Base-by-base conservation (phyloP, 2,888 invertebrate species). In the Thera obeliscata region DNA sequence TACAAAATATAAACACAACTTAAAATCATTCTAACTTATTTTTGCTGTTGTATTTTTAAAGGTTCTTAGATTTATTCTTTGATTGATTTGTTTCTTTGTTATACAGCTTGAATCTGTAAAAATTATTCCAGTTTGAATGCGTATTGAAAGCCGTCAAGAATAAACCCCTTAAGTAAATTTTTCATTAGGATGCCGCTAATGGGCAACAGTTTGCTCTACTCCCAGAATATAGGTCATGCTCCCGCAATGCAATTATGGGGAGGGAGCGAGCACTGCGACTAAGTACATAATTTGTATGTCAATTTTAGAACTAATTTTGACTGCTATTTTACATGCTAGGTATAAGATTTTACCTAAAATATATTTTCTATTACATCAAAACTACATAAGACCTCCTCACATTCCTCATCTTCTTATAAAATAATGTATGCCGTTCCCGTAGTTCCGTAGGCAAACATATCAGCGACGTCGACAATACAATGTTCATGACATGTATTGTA, bases 201-300 rank as follows among this genome's bases (percentile, higher is more conserved):
- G 43, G 35, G 48, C 59, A 38, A 48, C 48, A 48, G 38, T 48
- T 41, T 5, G 59, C 55, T 8, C 38, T 2, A 38, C 56, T 12
- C 7, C 9, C 35, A 55, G 41, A 35, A 61, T 59, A 55, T 56
- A 65, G 60, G 56, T 56, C 60, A 56, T 56, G 43, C 56, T 50
- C 56, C 55, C 49, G 60, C 60, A 65, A 60, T 61, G 50, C 50
- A 35, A 60, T 57, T 64, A 50, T 55, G 48, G 7, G 35, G 57
- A 33, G 48, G 11, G 4, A n/a, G 58, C 58, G 48, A 9, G n/a
- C 9, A 46, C 9, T 22, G 43, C 33, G 9, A 46, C 46, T 46
- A 22, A 33, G 46, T 57, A 33, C 36, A 35, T 55, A 38, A 56
- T 48, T 48, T 48, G 22, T 35, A 58, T 58, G 48, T 2, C 3